Conservation (phyloP, 2,888 invertebrate genomes). For the Eupithecia subumbrata region DNA sequence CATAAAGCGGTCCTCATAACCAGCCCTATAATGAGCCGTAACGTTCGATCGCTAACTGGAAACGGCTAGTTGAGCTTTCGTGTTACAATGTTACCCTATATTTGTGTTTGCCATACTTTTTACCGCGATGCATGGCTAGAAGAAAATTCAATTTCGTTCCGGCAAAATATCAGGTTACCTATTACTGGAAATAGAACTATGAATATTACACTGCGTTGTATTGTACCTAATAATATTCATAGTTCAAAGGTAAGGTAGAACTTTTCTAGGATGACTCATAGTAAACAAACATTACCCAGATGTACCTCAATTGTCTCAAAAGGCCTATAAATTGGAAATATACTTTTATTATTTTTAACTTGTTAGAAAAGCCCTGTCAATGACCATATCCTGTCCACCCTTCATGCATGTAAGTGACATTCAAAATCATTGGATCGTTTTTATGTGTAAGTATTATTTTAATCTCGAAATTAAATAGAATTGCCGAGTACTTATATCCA, state of each 20-base stretch:
- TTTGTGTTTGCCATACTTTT: constrained; percentile 40
- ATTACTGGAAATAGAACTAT: constrained; percentile 28
- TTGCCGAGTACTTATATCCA: background rate
- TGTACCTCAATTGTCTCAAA: no score
- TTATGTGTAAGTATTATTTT: background rate
- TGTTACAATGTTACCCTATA: constrained; percentile 62
- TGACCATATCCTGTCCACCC: no score
- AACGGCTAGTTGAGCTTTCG: constrained; percentile 72
- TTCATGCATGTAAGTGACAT: background rate
- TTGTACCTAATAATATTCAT: no score
- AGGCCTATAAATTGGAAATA: no score
- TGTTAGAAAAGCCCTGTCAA: background rate
- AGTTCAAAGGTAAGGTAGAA: no score
- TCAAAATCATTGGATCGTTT: background rate
- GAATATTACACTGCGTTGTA: background rate
- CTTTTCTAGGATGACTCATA: no score
- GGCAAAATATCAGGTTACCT: constrained; percentile 22
- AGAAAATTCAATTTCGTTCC: constrained; percentile 28
- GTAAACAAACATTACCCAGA: no score
- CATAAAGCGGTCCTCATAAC: constrained; percentile 66
- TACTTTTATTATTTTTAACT: no score
- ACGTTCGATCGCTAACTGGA: constrained; percentile 73
- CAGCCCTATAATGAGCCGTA: constrained; percentile 76
- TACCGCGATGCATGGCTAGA: constrained; percentile 29
- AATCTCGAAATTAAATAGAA: background rate